Percentiles rank a stretch among this genome's conserved stretches.
These are phyloP conservation scores for Malacoraja senta DNA, from an alignment of 2,797 vertebrate species.

Conservation along the genomic window DNA sequence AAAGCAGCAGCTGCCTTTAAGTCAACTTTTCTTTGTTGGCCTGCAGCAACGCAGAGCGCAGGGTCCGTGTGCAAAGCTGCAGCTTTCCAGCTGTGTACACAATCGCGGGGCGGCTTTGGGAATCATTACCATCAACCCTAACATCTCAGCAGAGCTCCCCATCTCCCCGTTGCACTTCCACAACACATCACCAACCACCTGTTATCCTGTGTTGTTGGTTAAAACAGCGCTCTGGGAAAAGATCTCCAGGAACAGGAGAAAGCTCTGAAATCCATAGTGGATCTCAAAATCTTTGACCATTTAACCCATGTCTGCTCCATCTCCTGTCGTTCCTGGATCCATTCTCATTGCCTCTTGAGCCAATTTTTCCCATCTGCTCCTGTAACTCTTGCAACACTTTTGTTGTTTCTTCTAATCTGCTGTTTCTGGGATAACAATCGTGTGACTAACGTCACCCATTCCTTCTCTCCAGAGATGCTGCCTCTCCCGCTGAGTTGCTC, in stretches of 20 bases:
- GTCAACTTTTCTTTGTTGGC: not conserved
- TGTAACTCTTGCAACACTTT: no score
- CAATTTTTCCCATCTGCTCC: not conserved
- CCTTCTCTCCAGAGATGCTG: no score
- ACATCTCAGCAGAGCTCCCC: not conserved
- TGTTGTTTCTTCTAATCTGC: no score
- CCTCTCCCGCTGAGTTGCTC: no score
- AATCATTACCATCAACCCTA: not conserved
- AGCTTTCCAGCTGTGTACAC: not conserved
- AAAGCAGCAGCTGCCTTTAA: not conserved
- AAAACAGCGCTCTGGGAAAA: not conserved
- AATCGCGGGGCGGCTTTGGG: not conserved
- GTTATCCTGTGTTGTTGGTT: not conserved
- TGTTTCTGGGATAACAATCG: no score
- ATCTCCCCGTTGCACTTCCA: not conserved
- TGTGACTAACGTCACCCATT: no score
- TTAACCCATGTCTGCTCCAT: not conserved
- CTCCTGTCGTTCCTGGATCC: not conserved
- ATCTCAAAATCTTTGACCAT: not conserved
- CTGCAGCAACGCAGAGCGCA: not conserved
- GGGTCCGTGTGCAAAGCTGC: no score
- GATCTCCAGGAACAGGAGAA: slow-evolving; percentile 9
- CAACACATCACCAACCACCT: slow-evolving; percentile 7
- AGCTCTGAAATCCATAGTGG: not conserved
- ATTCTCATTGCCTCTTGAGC: not conserved